A percentile compares a stretch with the other conserved stretches of the same genome.
These are phyloP conservation scores for Champsocephalus esox DNA, from an alignment of 2,797 vertebrate species.

Conservation along the genomic window DNA sequence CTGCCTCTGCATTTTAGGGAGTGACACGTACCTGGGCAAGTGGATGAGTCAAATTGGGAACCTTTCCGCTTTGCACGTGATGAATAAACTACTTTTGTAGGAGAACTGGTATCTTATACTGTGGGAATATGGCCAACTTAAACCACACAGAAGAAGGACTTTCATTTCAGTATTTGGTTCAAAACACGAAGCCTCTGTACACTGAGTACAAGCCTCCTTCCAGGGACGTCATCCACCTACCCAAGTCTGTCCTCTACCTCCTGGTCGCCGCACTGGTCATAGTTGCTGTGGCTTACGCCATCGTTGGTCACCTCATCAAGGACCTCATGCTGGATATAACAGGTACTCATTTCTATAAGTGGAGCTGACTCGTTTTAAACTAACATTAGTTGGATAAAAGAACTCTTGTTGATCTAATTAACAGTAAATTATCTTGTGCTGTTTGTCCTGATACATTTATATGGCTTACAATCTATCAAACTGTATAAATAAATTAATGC, in stretches of 20 bases:
- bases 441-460: not conserved
- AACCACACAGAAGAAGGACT: slow-evolving; percentile 69
- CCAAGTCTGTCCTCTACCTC: slow-evolving; percentile 85
- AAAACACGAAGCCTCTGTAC: slow-evolving; percentile 79
- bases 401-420: not conserved
- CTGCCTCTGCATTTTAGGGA: slow-evolving; percentile 9
- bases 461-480: too few relatives aligned
- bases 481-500: not conserved
- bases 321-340: slow-evolving; percentile 88
- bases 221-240: slow-evolving; percentile 85
- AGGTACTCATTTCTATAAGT: slow-evolving; percentile 73
- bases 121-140: slow-evolving; percentile 69
- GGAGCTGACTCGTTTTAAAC: not conserved
- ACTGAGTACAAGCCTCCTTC: slow-evolving; percentile 86
- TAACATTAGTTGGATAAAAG: not conserved
- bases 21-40: slow-evolving; percentile 9
- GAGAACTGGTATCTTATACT: slow-evolving; percentile 33
- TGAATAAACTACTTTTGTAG: slow-evolving; percentile 43
- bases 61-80: slow-evolving; percentile 16
- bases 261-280: slow-evolving; percentile 85
- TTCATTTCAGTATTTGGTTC: slow-evolving; percentile 71
- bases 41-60: slow-evolving; percentile 15
- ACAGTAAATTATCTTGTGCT: not conserved
- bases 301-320: slow-evolving; percentile 90
- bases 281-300: slow-evolving; percentile 88